Percentiles rank a stretch among this genome's conserved stretches.
Evolutionary conservation across 2,888 invertebrate species (phyloP).

Genomic region (Troides aeacus): DNA sequence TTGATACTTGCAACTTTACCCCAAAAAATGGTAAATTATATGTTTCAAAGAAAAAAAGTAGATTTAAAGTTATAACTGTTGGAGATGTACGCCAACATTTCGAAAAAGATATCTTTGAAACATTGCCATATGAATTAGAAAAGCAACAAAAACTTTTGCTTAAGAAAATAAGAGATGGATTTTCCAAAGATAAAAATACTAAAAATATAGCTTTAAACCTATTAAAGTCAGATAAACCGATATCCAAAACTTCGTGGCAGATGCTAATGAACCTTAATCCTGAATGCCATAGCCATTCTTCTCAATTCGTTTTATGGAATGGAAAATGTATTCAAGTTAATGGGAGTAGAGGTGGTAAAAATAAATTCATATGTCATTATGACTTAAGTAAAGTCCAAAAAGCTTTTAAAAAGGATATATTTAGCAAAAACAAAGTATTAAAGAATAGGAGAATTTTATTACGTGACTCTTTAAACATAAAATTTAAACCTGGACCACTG

Average conservation of each 20-base stretch:
- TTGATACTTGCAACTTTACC: conserved; percentile 47
- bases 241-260: conserved; percentile 66
- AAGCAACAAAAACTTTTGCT: conserved; percentile 57
- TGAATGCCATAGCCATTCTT: conserved; percentile 45
- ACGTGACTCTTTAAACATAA: conserved; percentile 56
- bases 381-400: conserved; percentile 46
- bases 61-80: conserved; percentile 65
- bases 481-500: conserved; percentile 81
- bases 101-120: conserved; percentile 58
- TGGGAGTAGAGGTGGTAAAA: conserved; percentile 64
- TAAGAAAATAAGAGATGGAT: conserved; percentile 60
- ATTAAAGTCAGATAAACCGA: conserved; percentile 52
- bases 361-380: conserved; percentile 55
- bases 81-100: conserved; percentile 58
- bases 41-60: conserved; percentile 57
- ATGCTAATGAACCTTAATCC: conserved; percentile 70
- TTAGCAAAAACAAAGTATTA: conserved; percentile 33
- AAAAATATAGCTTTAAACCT: conserved; percentile 55
- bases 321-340: conserved; percentile 58
- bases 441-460: conserved; percentile 50
- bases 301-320: conserved; percentile 64
- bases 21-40: conserved; percentile 59
- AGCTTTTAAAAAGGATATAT: conserved; percentile 33
- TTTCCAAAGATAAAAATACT: conserved; percentile 54
- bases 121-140: conserved; percentile 55